Base-by-base conservation (phyloP, 2,888 invertebrate genomes). In the Melinaea marsaeus region DNA sequence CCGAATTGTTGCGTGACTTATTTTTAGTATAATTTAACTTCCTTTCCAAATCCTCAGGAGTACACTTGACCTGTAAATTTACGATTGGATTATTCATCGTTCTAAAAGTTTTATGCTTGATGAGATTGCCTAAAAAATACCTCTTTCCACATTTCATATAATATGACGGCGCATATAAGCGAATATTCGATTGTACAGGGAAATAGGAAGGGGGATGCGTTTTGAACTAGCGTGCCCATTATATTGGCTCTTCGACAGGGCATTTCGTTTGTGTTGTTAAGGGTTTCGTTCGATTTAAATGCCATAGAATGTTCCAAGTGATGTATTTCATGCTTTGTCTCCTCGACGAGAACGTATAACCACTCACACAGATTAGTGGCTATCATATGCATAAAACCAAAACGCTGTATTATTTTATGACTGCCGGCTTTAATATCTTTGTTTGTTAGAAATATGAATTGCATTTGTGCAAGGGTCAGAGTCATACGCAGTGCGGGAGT, bases 381-480 rank as follows among this genome's bases (percentile, higher is more conserved):
- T 59, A 98, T 94, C 94, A 97, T 94, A 80, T 98, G 98, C 97
- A 98, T 98, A 54, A 98, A 92, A 6, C 98, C 98, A 73, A 98
- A 96, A 71, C 97, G 92, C 32, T 97, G 95, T 59, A 96, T 91
- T 56, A 94, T 92, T 77, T 94, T 94, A 76, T 94, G 93, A 56
- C 91, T 89, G 32, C 93, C 93, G 73, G 94, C 91, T 75, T 88
- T 88, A 62, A 90, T 90, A 69, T 90, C 90, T 84, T 96, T 96
- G 71, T 96, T 96, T 77, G 97, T 97, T 51, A 98, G 92, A 81
- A 98, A 98, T 74, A 98, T 96, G 83, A 98, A 98, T 83, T 98
- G 97, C 90, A 98, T 95, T 88, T 98, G 98, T 55, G 95, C 93
- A 67, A 98, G 94, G 63, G 97, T 97, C 74, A 98, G 93, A 13